These are phyloP conservation scores for Cephus pulcher DNA, from an alignment of 2,888 invertebrate species.

Conservation along the genomic window DNA sequence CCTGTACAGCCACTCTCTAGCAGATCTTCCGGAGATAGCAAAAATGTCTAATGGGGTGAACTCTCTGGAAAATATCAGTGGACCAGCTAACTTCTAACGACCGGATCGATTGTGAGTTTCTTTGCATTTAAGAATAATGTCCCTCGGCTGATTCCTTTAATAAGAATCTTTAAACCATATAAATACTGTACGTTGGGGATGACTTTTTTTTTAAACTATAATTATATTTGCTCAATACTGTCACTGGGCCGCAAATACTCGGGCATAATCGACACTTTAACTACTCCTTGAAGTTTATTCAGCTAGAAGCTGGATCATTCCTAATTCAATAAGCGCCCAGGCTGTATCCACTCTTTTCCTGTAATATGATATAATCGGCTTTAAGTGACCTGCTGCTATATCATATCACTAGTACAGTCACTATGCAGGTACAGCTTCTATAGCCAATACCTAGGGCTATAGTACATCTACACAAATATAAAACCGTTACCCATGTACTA, in stretches of 20 bases:
- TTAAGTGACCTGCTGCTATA: not conserved
- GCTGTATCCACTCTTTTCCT: not conserved
- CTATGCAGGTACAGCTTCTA: no score
- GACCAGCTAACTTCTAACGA: conserved; percentile 40
- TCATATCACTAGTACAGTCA: not conserved
- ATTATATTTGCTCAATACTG: no score
- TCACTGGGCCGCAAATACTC: not conserved
- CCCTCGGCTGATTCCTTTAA: conserved; percentile 51
- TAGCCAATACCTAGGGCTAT: no score
- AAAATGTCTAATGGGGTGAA: conserved; percentile 66
- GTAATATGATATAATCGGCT: not conserved
- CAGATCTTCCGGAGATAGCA: conserved; percentile 59
- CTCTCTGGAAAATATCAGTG: conserved; percentile 62
- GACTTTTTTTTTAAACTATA: not conserved
- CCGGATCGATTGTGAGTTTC: conserved; percentile 36
- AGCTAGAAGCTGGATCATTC: not conserved
- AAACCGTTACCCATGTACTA: not conserved
- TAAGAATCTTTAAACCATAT: not conserved
- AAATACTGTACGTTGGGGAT: not conserved
- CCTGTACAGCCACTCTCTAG: conserved; percentile 31
- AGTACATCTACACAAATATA: not conserved
- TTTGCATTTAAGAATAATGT: conserved; percentile 41
- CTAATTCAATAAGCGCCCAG: not conserved
- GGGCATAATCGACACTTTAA: not conserved
- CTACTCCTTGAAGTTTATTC: not conserved